Evolutionary conservation across 1,140 invertebrate genomes (phyloP).

Genomic region (Gonioctena quinquepunctata): DNA sequence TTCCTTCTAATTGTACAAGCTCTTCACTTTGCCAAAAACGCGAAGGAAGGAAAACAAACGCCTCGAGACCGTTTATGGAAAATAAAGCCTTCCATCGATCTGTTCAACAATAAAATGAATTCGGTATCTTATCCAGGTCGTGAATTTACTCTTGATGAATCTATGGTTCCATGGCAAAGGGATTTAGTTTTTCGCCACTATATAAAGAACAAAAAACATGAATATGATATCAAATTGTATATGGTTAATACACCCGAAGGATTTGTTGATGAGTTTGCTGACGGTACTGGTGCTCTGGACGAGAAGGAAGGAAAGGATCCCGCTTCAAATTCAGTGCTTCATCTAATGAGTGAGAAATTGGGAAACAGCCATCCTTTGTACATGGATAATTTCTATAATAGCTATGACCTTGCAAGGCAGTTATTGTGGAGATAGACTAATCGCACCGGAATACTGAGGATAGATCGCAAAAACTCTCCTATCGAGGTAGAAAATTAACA

Average conservation of each 20-base stretch:
- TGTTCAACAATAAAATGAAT: constrained; percentile 40
- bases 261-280: constrained; percentile 36
- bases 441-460: no score
- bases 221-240: no score
- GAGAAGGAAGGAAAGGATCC: constrained; percentile 13
- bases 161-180: constrained; percentile 52
- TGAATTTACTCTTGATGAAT: constrained; percentile 51
- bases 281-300: constrained; percentile 31
- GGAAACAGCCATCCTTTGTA: constrained; percentile 48
- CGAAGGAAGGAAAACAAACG: not conserved
- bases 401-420: no score
- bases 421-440: no score
- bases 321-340: not conserved
- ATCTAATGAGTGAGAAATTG: constrained; percentile 31
- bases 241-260: constrained; percentile 44
- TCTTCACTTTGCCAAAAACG: constrained; percentile 54
- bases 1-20: constrained; percentile 10
- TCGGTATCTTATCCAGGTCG: constrained; percentile 40
- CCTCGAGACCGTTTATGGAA: not conserved
- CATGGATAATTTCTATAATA: constrained; percentile 56
- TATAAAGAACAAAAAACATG: constrained; percentile 10
- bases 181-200: not conserved
- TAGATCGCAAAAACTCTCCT: no score
- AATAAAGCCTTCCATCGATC: not conserved
- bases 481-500: not conserved